Conservation (phyloP, 2,797 vertebrate species). For the Xenentodon cancila region DNA sequence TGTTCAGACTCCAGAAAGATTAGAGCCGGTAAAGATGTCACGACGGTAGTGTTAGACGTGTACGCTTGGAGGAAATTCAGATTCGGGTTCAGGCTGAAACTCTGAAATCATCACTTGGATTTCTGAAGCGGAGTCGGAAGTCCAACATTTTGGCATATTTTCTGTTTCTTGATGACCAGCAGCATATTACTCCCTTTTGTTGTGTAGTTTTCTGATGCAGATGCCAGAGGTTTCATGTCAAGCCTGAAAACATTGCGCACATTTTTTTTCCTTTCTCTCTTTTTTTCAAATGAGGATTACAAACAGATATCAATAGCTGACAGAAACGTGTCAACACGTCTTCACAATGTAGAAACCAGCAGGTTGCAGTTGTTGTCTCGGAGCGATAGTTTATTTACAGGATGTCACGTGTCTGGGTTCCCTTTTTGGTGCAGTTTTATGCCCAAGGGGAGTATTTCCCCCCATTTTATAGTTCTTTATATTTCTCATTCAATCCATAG, state of each 20-base stretch:
- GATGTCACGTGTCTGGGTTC: conserved; percentile 38
- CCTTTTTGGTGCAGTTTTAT: conserved; percentile 64
- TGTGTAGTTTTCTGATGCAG: conserved; percentile 22
- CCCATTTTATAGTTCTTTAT: conserved; percentile 50
- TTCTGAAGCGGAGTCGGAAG: conserved; percentile 51
- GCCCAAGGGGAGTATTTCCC: conserved; percentile 75
- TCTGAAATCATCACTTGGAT: too few species aligned
- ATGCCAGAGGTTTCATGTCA: conserved; percentile 23
- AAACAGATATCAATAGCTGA: conserved; percentile 35
- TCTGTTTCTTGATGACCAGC: conserved; percentile 56
- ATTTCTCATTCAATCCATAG: conserved; percentile 64
- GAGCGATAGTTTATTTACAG: conserved; percentile 70
- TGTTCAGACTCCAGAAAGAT: too few species aligned
- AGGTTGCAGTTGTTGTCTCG: conserved; percentile 45
- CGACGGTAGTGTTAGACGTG: too few species aligned
- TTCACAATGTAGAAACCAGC: conserved; percentile 46
- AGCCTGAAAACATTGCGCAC: not conserved
- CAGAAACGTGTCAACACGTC: conserved; percentile 46
- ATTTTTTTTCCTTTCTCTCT: not conserved
- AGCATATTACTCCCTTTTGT: conserved; percentile 37
- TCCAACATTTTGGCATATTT: not conserved
- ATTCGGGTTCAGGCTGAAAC: too few species aligned
- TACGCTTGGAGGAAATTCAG: too few species aligned
- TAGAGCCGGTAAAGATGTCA: too few species aligned
- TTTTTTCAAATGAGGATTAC: conserved; percentile 11